phyloP scores from a whole-genome alignment of 2,888 invertebrate species.

The Acleris emargana region DNA sequence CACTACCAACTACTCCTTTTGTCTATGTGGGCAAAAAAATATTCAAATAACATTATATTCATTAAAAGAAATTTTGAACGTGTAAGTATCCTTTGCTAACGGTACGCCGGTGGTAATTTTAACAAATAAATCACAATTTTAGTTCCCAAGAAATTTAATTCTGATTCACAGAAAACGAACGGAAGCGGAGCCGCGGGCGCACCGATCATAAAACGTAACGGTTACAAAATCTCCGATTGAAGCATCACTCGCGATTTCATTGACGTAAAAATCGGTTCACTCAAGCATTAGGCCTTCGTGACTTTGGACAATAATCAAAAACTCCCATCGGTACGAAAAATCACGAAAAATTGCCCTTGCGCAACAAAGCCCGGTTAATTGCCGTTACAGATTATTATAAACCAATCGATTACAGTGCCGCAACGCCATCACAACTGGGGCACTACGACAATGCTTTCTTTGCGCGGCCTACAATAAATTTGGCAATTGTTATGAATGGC shows the following conservation, averaged over 20 bases:
- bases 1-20: too few relatives aligned
- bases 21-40: too few relatives aligned
- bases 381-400: conserved; percentile 71
- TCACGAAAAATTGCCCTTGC: conserved; percentile 68
- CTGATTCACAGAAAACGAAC: conserved; percentile 23
- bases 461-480: conserved; percentile 9
- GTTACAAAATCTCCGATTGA: conserved; percentile 54
- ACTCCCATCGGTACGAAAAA: conserved; percentile 71
- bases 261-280: conserved; percentile 49
- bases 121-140: background rate
- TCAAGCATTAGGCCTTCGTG: conserved; percentile 57
- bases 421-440: conserved; percentile 42
- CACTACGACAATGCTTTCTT: conserved; percentile 31
- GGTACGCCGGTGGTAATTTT: background rate
- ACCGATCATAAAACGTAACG: conserved; percentile 34
- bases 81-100: background rate
- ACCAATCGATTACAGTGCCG: conserved; percentile 68
- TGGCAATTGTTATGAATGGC: too few relatives aligned
- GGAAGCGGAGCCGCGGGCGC: conserved; percentile 13
- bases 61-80: too few relatives aligned
- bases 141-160: background rate
- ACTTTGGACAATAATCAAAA: conserved; percentile 69
- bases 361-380: conserved; percentile 65
- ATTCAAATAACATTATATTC: too few relatives aligned
- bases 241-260: conserved; percentile 62